Conservation (phyloP, 2,888 invertebrate species). For the Perdita meconis region DNA sequence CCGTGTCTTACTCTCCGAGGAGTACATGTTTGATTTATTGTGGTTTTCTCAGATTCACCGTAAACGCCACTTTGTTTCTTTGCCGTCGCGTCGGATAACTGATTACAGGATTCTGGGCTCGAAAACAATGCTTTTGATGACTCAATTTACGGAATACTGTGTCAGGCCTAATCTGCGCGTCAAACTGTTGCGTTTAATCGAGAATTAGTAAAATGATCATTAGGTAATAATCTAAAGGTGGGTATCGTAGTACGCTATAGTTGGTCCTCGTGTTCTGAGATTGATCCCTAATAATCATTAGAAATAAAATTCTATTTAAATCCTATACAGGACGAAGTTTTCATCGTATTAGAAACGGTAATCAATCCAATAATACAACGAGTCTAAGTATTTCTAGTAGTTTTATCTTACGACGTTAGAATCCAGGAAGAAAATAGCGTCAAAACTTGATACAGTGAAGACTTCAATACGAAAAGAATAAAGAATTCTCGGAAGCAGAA, state of each 20-base stretch:
- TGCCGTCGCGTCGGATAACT: conserved; percentile 52
- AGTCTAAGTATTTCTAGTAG: too few species aligned
- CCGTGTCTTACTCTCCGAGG: too few species aligned
- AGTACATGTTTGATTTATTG: conserved; percentile 52
- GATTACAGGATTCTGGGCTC: conserved; percentile 33
- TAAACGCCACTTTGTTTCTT: not conserved
- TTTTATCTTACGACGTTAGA: too few species aligned
- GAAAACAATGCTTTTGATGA: not conserved
- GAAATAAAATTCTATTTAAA: not conserved
- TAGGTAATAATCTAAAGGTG: not conserved
- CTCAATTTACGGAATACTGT: conserved; percentile 4
- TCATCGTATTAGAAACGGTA: too few species aligned
- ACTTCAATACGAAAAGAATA: too few species aligned
- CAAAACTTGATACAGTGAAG: too few species aligned
- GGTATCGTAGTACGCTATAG: not conserved
- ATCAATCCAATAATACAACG: too few species aligned
- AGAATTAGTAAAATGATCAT: too few species aligned
- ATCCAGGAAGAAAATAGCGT: too few species aligned
- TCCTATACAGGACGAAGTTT: too few species aligned
- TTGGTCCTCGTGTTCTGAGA: conserved; percentile 1
- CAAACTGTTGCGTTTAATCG: conserved; percentile 14
- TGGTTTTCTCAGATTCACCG: conserved; percentile 1
- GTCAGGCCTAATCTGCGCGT: conserved; percentile 6
- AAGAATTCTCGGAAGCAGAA: not conserved
- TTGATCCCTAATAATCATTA: not conserved